Evolutionary conservation across 2,888 invertebrate species (phyloP).

Genomic region (Caenorhabditis sp.): DNA sequence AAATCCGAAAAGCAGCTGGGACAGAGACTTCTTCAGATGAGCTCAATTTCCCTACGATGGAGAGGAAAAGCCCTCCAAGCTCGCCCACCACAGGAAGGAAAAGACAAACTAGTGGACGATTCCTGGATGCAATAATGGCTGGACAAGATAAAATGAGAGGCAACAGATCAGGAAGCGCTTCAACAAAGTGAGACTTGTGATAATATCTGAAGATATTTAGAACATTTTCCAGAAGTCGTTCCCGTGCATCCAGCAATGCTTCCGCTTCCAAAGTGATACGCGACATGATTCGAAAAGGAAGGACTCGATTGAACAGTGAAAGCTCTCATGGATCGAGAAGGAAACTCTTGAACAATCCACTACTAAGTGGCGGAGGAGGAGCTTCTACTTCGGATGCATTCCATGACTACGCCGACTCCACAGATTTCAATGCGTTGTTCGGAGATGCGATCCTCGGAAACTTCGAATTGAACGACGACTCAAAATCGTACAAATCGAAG

Average conservation of each 20-base stretch:
- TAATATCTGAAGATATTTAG: neutral
- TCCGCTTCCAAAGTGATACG: slow-evolving; percentile 63
- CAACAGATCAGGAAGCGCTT: slow-evolving; percentile 62
- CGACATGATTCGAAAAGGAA: slow-evolving; percentile 51
- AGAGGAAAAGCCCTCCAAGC: slow-evolving; percentile 56
- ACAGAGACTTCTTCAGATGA: slow-evolving; percentile 60
- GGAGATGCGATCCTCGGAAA: slow-evolving; percentile 58
- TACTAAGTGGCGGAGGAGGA: slow-evolving; percentile 33
- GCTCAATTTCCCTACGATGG: slow-evolving; percentile 46
- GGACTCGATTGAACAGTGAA: slow-evolving; percentile 63
- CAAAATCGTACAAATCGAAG: slow-evolving; percentile 70
- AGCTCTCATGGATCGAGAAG: slow-evolving; percentile 66
- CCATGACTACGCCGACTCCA: slow-evolving; percentile 53
- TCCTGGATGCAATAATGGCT: slow-evolving; percentile 54
- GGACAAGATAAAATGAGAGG: slow-evolving; percentile 45
- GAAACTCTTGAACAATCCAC: slow-evolving; percentile 37
- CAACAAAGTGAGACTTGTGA: slow-evolving; percentile 54
- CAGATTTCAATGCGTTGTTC: slow-evolving; percentile 61
- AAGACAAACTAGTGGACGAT: slow-evolving; percentile 46
- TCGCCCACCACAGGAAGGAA: slow-evolving; percentile 48
- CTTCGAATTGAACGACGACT: slow-evolving; percentile 63
- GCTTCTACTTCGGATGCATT: slow-evolving; percentile 40
- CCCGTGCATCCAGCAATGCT: slow-evolving; percentile 70
- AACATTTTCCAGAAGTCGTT: slow-evolving; percentile 62
- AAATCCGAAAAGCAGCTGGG: slow-evolving; percentile 77